Conservation (phyloP, 2,113 vertebrate genomes). For the Saguinus midas region DNA sequence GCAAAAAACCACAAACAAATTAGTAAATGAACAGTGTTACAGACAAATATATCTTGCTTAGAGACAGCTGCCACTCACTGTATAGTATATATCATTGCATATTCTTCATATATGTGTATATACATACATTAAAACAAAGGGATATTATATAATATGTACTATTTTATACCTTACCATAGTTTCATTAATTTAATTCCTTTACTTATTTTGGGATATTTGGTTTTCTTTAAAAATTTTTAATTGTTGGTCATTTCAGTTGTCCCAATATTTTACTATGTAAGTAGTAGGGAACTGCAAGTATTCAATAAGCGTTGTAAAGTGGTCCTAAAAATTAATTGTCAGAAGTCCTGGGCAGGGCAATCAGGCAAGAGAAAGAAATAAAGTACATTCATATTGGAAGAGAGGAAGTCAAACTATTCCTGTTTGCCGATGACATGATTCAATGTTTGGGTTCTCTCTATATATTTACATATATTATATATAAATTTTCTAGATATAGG, state of each 20-base stretch:
- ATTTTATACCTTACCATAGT: background rate
- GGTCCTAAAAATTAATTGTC: background rate
- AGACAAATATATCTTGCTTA: background rate
- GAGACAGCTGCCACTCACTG: background rate
- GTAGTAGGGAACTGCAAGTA: background rate
- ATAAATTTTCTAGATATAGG: no score
- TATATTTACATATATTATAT: no score
- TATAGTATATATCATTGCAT: background rate
- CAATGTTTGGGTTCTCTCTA: no score
- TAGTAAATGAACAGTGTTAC: background rate
- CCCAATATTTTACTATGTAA: background rate
- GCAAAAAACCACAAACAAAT: background rate
- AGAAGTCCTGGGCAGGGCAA: no score
- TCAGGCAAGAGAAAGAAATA: no score
- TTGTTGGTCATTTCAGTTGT: background rate
- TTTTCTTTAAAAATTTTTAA: background rate
- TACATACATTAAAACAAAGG: background rate
- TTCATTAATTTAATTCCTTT: background rate
- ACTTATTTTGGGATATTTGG: background rate
- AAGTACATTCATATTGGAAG: no score
- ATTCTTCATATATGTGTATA: background rate
- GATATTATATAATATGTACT: background rate
- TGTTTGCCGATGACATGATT: no score
- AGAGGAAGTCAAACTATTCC: no score
- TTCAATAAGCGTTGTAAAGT: background rate